Evolutionary conservation across 2,797 vertebrate genomes (phyloP).

Genomic region (Chaunax sp.): DNA sequence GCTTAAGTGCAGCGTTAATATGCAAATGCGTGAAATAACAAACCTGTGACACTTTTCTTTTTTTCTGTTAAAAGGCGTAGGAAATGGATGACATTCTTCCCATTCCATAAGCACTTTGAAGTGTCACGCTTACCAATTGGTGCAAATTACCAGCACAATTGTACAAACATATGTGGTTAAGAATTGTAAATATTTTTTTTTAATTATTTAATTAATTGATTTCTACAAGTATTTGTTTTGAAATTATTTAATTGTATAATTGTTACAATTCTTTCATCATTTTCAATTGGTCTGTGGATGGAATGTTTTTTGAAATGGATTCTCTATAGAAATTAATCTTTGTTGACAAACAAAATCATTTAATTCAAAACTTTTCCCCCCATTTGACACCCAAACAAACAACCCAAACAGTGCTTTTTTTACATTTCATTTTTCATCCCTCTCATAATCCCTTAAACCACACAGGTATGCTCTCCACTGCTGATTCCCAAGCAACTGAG

Average conservation of each 20-base stretch:
- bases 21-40: slow-evolving; percentile 61
- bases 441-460: slow-evolving; percentile 64
- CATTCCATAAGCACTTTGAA: slow-evolving; percentile 50
- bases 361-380: background rate
- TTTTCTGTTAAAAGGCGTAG: slow-evolving; percentile 37
- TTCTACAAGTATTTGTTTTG: background rate
- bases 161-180: slow-evolving; percentile 6
- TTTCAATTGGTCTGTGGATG: too few species aligned
- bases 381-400: slow-evolving; percentile 16
- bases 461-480: slow-evolving; percentile 55
- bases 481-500: slow-evolving; percentile 67
- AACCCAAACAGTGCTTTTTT: slow-evolving; percentile 36
- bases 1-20: slow-evolving; percentile 61
- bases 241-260: background rate
- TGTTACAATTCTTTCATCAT: too few species aligned
- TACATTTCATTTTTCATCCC: slow-evolving; percentile 43
- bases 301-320: background rate
- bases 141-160: slow-evolving; percentile 23
- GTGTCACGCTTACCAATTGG: slow-evolving; percentile 45
- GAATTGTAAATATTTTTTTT: too few species aligned
- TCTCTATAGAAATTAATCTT: background rate
- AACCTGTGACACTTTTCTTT: slow-evolving; percentile 43
- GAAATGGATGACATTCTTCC: slow-evolving; percentile 37
- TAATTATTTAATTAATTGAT: background rate
- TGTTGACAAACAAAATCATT: background rate